Base-by-base conservation (phyloP, 2,113 vertebrate species). In the Microcebus griseorufus region DNA sequence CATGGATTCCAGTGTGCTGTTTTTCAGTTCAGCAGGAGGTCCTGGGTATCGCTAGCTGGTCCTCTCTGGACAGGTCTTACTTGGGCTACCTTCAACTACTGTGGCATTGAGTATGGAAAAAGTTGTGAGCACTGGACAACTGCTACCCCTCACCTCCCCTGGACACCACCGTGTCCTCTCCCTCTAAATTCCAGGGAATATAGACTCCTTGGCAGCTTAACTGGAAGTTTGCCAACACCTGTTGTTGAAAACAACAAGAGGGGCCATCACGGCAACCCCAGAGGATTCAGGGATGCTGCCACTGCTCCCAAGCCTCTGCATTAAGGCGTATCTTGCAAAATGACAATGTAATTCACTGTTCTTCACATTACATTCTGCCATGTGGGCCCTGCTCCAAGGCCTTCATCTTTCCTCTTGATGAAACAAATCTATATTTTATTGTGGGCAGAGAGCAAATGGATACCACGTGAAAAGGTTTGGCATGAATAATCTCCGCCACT, bases 191-290 rank as follows among this genome's bases (percentile, higher is more conserved):
- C 48, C 27, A 34, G 69, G 93, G 14, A 81, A 23, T 90, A 85
- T 12, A 93, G 72, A 76, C 37, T 42, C 29, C 51, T 90, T 75
- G 94, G 65, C 22, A 84, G 48, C 39, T 87, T 82, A 65, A 17
- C 64, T 96, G 75, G 45, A 72, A 53, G 37, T 86, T 69, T 89
- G 73, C 92, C 73, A 86, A 58, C 51, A 94, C 60, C 51, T 76
- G 32, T 75, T 93, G 45, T 80, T 42, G 58, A 69, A 29, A 73
- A 78, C 32, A 81, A 78, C 12, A 51, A 88, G 32, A 90, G 5
- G 3, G n/a, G 17, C 53, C 69, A n/a, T n/a, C 29, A 75, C 29
- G 16, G 51, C 37, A 80, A 67, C 8, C 18, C 65, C 62, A 22
- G 9, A 29, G 9, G 9, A 20, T 18, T 87, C 20, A 58, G 60